These are phyloP conservation scores for Shargacucullia verbasci DNA, from an alignment of 2,888 invertebrate species.

Conservation along the genomic window DNA sequence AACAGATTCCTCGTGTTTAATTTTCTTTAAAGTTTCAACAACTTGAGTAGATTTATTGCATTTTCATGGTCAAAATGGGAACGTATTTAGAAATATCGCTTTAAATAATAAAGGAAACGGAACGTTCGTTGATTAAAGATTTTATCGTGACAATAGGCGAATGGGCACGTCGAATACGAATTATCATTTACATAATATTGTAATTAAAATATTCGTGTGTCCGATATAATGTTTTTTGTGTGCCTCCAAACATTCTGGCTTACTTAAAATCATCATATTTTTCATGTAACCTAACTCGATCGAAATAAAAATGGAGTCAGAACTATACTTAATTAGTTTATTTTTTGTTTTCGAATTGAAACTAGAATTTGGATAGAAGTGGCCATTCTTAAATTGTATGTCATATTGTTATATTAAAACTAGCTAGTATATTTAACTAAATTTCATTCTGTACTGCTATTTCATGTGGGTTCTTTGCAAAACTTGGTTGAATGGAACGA, in stretches of 20 bases:
- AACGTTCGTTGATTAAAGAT: constrained; percentile 3
- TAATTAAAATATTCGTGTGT: constrained; percentile 33
- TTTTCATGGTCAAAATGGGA: constrained; percentile 40
- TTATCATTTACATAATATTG: constrained; percentile 43
- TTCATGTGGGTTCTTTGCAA: constrained; percentile 35
- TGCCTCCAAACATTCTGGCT: constrained; percentile 12
- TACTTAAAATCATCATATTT: constrained; percentile 26
- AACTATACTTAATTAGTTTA: too few species aligned
- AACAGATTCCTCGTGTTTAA: constrained; percentile 59
- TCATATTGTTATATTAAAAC: too few species aligned
- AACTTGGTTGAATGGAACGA: constrained; percentile 33
- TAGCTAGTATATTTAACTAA: too few species aligned
- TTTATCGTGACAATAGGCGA: constrained; percentile 23
- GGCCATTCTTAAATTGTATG: too few species aligned
- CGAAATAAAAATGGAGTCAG: neutral
- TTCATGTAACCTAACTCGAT: constrained; percentile 7
- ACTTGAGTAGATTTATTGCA: constrained; percentile 29
- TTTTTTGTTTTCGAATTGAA: too few species aligned
- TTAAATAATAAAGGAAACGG: constrained; percentile 6
- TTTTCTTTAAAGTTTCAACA: constrained; percentile 53
- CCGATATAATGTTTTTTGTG: constrained; percentile 14
- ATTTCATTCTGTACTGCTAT: too few species aligned
- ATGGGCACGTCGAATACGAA: constrained; percentile 16
- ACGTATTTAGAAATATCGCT: constrained; percentile 24
- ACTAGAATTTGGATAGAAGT: too few species aligned